Conservation (phyloP, 2,797 vertebrate genomes). For the Chromobotia macracanthus region DNA sequence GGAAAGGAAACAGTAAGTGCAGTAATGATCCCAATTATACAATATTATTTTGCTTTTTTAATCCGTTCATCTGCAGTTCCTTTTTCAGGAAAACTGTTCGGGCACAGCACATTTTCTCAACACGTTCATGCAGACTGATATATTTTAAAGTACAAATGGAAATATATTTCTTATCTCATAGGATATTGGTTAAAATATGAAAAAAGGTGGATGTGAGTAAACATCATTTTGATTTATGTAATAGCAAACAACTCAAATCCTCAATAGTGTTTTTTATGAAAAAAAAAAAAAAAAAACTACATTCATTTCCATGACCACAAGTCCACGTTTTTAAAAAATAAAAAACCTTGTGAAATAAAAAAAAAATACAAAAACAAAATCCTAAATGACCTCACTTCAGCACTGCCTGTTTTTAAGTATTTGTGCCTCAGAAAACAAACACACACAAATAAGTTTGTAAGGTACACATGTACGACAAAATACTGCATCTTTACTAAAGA, state of each 20-base stretch:
- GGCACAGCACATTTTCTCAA: conserved; percentile 82
- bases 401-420: conserved; percentile 71
- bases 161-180: conserved; percentile 85
- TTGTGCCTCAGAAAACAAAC: conserved; percentile 82
- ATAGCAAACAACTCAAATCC: conserved; percentile 80
- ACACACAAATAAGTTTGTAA: conserved; percentile 84
- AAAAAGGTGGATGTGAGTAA: conserved; percentile 82
- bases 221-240: conserved; percentile 79
- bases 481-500: conserved; percentile 89
- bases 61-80: conserved; percentile 65
- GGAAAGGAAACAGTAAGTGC: conserved; percentile 79
- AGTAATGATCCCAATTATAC: conserved; percentile 86
- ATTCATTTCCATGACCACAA: conserved; percentile 89
- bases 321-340: conserved; percentile 80
- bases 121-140: conserved; percentile 89
- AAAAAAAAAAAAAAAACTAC: conserved; percentile 77
- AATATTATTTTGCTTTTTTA: conserved; percentile 71
- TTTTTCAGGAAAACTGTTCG: conserved; percentile 82
- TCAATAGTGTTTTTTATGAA: conserved; percentile 80
- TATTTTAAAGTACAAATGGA: conserved; percentile 84
- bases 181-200: conserved; percentile 85
- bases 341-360: conserved; percentile 46
- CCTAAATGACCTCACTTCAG: conserved; percentile 82
- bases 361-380: conserved; percentile 72
- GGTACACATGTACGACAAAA: conserved; percentile 90